A percentile compares a stretch with the other conserved stretches of the same genome.
phyloP scores from a whole-genome alignment of 1,140 invertebrate species.

The Thaumetopoea pityocampa region DNA sequence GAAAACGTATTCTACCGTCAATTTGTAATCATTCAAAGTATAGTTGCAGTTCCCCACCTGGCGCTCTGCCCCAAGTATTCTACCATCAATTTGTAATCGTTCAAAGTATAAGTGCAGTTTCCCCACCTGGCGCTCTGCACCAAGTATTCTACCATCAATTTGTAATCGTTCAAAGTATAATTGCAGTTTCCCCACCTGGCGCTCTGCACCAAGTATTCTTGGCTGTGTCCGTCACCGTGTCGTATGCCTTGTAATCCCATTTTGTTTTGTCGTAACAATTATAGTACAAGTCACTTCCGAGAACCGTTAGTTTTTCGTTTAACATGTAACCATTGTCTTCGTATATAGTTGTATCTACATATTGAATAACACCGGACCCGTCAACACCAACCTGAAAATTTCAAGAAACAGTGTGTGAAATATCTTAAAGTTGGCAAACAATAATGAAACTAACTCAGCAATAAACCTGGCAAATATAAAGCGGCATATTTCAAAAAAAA shows the following conservation, averaged over 20 bases:
- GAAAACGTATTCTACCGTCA: no score
- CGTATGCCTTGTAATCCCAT: constrained; percentile 43
- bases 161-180: constrained; percentile 1
- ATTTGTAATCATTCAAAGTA: no score
- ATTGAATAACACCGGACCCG: constrained; percentile 79
- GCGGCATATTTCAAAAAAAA: no score
- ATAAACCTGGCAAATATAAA: no score
- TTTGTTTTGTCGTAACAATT: constrained; percentile 40
- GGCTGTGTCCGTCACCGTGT: constrained; percentile 52
- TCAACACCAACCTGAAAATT: constrained; percentile 77
- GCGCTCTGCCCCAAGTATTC: no score
- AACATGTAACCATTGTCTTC: constrained; percentile 78
- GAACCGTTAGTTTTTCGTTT: constrained; percentile 70
- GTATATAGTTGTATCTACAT: constrained; percentile 76
- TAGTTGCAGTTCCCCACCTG: no score
- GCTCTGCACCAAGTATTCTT: constrained; percentile 76
- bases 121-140: no score
- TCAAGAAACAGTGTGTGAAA: no score
- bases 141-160: constrained; percentile 2
- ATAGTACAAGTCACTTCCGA: constrained; percentile 23
- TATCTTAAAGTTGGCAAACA: no score
- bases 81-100: no score
- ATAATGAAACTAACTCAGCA: no score
- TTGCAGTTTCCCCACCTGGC: constrained; percentile 1
- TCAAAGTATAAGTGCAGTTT: no score